Base-by-base conservation (phyloP, 2,888 invertebrate genomes). In the Laspeyria flexula region DNA sequence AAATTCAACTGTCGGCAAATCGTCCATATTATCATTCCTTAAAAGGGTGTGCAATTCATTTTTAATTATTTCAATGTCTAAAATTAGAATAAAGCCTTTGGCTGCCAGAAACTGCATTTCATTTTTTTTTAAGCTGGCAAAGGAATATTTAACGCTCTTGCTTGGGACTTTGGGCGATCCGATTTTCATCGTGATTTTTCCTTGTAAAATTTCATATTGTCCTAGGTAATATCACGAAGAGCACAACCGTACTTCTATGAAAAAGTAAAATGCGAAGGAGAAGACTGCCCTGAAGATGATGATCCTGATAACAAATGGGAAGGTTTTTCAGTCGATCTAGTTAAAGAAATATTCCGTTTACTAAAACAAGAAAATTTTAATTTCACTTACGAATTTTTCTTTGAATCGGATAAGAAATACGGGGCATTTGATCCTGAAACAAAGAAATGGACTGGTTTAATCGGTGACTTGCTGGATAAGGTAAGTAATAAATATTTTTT, bases 241-340 rank as follows among this genome's bases (percentile, higher is more conserved):
- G 96, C 95, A 62, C 93, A 95, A 41, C 97, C 97, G 0, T 97
- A 96, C 77, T 95, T 96, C 52, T 95, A 95, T 93, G 85, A 93
- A 38, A 96, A 95, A 83, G 56, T 72, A 51, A 70, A 76, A 55
- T 89, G 89, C 58, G 71, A 71, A 51, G 73, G 72, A 1, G 72
- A 77, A 2, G 50, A 61, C 3, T 85, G 88, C 47, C 89, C 90
- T 53, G 93, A 93, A 57, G 93, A 93, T 35, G 88, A 94, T 5
- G 86, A 67, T 27, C 59, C 87, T 0, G 95, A 95, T 11, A 94
- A 94, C 43, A 93, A 94, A 63, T 96, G 93, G 73, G 96, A 96
- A 83, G 96, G 96, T 1, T 97, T 96, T 79, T 95, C 95, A 42
- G 94, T 97, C 11, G 97, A 97, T 76, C 85, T 97, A 21, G 94